These are phyloP conservation scores for Diadema setosum DNA, from an alignment of 35 echinoderm and acorn worm species.

Conservation along the genomic window DNA sequence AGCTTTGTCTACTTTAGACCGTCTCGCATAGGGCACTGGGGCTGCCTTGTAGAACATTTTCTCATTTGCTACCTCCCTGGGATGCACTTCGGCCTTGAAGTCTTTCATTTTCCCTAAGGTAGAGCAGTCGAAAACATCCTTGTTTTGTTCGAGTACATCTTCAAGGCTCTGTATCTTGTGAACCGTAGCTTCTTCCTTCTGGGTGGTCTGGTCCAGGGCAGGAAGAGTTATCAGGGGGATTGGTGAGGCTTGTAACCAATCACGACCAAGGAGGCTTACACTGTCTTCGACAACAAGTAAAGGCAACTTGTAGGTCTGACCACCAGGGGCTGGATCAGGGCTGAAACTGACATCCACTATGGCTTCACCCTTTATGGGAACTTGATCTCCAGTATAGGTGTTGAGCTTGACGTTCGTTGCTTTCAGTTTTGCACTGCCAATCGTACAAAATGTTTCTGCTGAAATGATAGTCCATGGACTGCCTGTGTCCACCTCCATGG, in stretches of 20 bases:
- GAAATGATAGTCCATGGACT: background rate
- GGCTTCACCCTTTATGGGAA: background rate
- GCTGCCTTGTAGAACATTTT: constrained; percentile 37
- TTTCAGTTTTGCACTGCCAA: background rate
- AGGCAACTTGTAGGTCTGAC: background rate
- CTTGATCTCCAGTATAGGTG: background rate
- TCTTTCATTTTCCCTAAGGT: background rate
- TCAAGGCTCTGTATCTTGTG: background rate
- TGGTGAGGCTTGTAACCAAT: background rate
- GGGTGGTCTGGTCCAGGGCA: background rate
- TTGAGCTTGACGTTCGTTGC: background rate
- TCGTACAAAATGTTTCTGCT: background rate
- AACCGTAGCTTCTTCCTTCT: background rate
- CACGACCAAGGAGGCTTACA: background rate
- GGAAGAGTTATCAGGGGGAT: background rate
- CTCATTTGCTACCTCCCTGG: background rate
- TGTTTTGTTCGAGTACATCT: background rate
- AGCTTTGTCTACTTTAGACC: constrained; percentile 1
- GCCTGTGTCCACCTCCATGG: background rate
- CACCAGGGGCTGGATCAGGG: background rate
- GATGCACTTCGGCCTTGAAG: constrained; percentile 21
- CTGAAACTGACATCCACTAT: background rate
- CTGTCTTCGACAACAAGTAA: background rate
- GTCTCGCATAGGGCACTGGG: constrained; percentile 39
- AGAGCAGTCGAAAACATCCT: background rate